Conservation (phyloP, 1,140 invertebrate species). For the Lutraria rhynchaena region DNA sequence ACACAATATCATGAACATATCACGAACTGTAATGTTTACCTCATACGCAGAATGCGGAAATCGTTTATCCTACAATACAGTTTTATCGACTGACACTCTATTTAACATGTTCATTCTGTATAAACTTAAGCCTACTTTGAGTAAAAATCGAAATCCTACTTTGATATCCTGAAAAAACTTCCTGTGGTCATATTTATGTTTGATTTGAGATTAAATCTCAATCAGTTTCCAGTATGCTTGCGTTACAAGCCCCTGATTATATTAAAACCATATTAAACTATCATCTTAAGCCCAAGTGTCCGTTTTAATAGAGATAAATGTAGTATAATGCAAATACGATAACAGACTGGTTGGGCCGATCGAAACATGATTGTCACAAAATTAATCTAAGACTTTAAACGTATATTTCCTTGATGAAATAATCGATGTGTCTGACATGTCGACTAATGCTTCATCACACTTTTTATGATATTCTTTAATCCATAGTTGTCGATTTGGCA, state of each 20-base stretch:
- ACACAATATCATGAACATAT: no score
- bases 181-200: slow-evolving; percentile 5
- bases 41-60: no score
- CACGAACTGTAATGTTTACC: no score
- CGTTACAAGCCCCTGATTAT: slow-evolving; percentile 42
- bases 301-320: slow-evolving; percentile 55
- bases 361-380: slow-evolving; percentile 4
- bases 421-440: slow-evolving; percentile 27
- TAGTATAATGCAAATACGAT: slow-evolving; percentile 48
- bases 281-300: slow-evolving; percentile 37
- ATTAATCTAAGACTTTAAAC: slow-evolving; percentile 7
- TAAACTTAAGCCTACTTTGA: no score
- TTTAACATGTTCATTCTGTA: no score
- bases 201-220: slow-evolving; percentile 17
- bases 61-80: no score
- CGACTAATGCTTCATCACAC: slow-evolving; percentile 6
- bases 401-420: slow-evolving; percentile 9
- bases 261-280: slow-evolving; percentile 60
- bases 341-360: neutral
- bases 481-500: neutral
- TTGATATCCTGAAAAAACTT: neutral
- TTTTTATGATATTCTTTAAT: slow-evolving; percentile 16
- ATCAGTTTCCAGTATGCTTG: slow-evolving; percentile 12
- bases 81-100: no score
- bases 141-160: no score